A percentile compares a stretch with the other conserved stretches of the same genome.
These are phyloP conservation scores for Papilio aristodemus DNA, from an alignment of 1,140 invertebrate species.

Conservation along the genomic window DNA sequence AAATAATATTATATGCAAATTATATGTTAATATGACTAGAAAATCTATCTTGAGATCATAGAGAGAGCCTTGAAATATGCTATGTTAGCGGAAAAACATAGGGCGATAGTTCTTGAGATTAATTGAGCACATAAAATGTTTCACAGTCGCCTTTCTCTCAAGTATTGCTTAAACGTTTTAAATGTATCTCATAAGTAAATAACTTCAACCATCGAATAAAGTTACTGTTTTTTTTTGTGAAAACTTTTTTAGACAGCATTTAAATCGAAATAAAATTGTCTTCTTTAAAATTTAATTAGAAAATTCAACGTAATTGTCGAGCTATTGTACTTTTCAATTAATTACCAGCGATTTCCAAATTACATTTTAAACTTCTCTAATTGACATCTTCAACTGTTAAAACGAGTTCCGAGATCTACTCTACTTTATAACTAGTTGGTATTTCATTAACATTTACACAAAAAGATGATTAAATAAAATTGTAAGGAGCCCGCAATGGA, in stretches of 20 bases:
- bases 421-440: slow-evolving; percentile 4
- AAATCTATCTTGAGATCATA: slow-evolving; percentile 18
- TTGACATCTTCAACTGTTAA: slow-evolving; percentile 17
- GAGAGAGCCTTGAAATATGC: not conserved
- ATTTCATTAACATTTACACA: slow-evolving; percentile 9
- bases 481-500: not conserved
- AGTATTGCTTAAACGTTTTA: not conserved
- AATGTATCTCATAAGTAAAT: no score
- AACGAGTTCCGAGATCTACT: slow-evolving; percentile 7
- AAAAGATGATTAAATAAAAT: not conserved
- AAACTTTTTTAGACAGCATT: no score
- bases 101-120: not conserved
- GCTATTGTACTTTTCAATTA: not conserved
- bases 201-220: no score
- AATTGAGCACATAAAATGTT: not conserved
- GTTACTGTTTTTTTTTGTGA: no score
- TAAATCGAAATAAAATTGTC: no score
- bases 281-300: not conserved
- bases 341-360: not conserved
- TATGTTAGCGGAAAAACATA: not conserved
- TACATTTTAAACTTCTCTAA: not conserved
- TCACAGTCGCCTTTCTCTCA: not conserved
- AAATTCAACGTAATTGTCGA: not conserved
- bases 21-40: slow-evolving; percentile 30
- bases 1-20: slow-evolving; percentile 35